Evolutionary conservation across 2,113 vertebrate genomes (phyloP), one percentile per base, ranked within the genome.

Genomic region (Glareola pratincola): DNA sequence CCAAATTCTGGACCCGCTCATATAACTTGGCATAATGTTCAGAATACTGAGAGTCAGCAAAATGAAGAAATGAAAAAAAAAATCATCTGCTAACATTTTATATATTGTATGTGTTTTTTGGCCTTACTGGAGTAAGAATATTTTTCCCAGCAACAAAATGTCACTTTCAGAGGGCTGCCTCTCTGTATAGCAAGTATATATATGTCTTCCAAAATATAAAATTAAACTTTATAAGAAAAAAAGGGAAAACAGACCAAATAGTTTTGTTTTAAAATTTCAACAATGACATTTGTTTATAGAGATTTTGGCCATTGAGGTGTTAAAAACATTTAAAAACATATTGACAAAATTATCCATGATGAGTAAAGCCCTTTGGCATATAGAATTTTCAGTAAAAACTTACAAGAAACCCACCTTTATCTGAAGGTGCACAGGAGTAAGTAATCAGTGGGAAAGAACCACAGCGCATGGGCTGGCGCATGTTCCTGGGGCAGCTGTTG

Each of bases 391-490:
- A 36, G 34, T n/a, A 30, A 51, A 77, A 77, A 36, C 4, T 51
- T 45, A 3, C 6, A 3, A 3, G 73, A 68, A 77, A 69, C 11
- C 16, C 15, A 36, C 26, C 29, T 86, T 89, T 59, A 37, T 32
- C 34, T 51, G 45, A 37, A 8, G 0, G 2, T 21, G 5, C 2
- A 1, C 1, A 30, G 26, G 34, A 77, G 23, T 51, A 60, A 60
- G 2, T 19, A 5, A 47, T 4, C 8, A 10, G 4, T 3, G 59
- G 57, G 27, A 13, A 63, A 80, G 36, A 23, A 27, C 10, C 45
- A 12, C 1, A 17, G 5, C 10, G 74, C 43, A 10, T 7, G 41
- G 50, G 2, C 7, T 43, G 66, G 34, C 30, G 16, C 1, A 0
- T 76, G 87, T 72, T 85, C 34, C 60, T 34, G 39, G 64, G 41